Base-by-base conservation (phyloP, 2,113 vertebrate species). In the Takifugu bimaculatus region DNA sequence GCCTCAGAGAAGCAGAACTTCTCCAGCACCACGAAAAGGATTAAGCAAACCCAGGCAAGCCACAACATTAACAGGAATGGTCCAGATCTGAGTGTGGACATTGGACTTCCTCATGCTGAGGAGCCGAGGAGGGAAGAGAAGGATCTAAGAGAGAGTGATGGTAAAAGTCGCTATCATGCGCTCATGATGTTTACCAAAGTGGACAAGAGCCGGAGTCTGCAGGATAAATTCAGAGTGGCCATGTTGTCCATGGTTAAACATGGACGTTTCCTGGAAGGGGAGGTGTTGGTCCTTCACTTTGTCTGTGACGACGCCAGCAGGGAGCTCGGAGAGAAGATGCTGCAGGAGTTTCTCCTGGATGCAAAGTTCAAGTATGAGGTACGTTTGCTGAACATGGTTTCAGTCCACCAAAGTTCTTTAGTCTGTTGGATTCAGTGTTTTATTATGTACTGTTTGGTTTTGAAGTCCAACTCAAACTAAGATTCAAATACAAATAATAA, bases 131-230 rank as follows among this genome's bases (percentile, higher is more conserved):
- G 6, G 1, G 66, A 0, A 12, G 68, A 20, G 44, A 74, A 58
- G 3, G 26, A 42, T 2, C 48, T 55, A 3, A 13, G 20, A 10
- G 2, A 12, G 0, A 35, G 50, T 4, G 9, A 43, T 1, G 49
- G 10, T 1, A 63, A 74, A 39, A 85, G 80, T 70, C 88, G 70
- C 62, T 93, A 92, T 78, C 94, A 96, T 45, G 84, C 89, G 26
- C 93, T 97, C 49, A 89, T 95, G 93, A 95, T 98, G 95, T 96
- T 98, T 85, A 96, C 95, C 60, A 94, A 94, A 79, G 93, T 94
- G 42, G 93, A 95, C 80, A 91, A 89, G 63, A 93, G 81, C 68
- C 86, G 88, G 44, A 90, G 91, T 49, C 88, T 93, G 57, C 90
- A 91, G 81, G 87, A 90, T 55, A 93, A 93, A 78, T 91, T 93